Evolutionary conservation across 2,888 invertebrate species (phyloP).

Genomic region (Suillia variegata): DNA sequence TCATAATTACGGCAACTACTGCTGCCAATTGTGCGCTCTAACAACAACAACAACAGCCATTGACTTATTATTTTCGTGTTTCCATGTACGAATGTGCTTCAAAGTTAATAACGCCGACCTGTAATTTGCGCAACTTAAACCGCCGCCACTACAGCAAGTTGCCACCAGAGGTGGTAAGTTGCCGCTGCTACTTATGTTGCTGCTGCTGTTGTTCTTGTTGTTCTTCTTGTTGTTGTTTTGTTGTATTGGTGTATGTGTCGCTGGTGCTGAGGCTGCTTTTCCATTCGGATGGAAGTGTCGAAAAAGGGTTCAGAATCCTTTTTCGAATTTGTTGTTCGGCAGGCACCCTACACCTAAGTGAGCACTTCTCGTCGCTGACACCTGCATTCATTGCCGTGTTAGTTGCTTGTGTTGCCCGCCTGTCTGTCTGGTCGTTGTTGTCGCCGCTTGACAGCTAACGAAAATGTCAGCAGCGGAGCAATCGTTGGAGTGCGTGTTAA

Average conservation of each 20-base stretch:
- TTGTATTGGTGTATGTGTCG: constrained; percentile 31
- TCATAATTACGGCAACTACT: constrained; percentile 29
- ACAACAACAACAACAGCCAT: constrained; percentile 32
- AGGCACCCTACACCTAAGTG: constrained; percentile 10
- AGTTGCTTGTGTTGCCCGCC: constrained; percentile 5
- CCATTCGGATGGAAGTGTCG: constrained; percentile 31
- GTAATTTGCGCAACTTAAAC: constrained; percentile 60
- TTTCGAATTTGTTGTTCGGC: neutral
- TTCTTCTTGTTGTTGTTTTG: constrained; percentile 23
- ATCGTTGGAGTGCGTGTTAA: constrained; percentile 1
- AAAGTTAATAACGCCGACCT: constrained; percentile 62
- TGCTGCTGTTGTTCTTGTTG: constrained; percentile 24
- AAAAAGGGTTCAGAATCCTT: constrained; percentile 19
- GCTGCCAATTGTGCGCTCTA: constrained; percentile 22
- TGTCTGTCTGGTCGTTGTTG: constrained; percentile 15
- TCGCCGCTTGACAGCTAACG: constrained; percentile 9
- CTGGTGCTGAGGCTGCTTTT: constrained; percentile 23
- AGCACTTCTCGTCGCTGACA: neutral
- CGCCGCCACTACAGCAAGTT: constrained; percentile 51
- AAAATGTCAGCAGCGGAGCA: neutral
- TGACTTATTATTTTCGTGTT: constrained; percentile 59
- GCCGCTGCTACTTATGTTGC: constrained; percentile 28
- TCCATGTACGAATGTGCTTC: constrained; percentile 60
- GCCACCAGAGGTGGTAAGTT: constrained; percentile 28
- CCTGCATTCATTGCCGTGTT: constrained; percentile 5